Evolutionary conservation across 2,797 vertebrate genomes (phyloP).

Genomic region (Ceyx erithaca): DNA sequence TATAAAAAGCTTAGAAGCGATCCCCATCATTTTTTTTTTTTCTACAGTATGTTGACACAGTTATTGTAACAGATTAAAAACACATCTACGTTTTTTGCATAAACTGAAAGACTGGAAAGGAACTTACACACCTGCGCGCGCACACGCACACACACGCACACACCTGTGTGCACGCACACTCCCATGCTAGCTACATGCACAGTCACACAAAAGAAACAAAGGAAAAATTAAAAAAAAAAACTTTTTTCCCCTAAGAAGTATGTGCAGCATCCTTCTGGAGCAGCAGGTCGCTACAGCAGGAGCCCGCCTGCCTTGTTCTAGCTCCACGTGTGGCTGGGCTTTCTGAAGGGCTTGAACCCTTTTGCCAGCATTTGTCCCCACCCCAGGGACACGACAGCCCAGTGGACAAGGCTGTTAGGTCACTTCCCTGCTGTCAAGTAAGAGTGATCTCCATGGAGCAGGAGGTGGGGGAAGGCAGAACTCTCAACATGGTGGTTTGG

Average conservation of each 20-base stretch:
- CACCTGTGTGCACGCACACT: constrained; percentile 45
- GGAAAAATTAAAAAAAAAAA: not conserved
- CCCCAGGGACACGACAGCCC: constrained; percentile 75
- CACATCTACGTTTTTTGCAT: constrained; percentile 77
- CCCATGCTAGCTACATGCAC: constrained; percentile 75
- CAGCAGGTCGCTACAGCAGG: constrained; percentile 80
- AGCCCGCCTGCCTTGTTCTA: constrained; percentile 87
- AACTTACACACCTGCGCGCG: constrained; percentile 20
- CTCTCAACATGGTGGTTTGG: constrained; percentile 78
- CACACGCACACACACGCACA: constrained; percentile 6
- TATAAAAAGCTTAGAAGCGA: constrained; percentile 68
- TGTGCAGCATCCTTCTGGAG: constrained; percentile 75
- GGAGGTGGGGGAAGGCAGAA: constrained; percentile 41
- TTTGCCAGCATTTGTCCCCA: not conserved
- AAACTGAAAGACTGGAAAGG: constrained; percentile 68
- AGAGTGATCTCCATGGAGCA: not conserved
- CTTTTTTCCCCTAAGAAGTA: constrained; percentile 68
- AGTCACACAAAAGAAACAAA: constrained; percentile 75
- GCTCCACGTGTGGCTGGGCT: constrained; percentile 49
- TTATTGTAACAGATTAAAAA: constrained; percentile 84
- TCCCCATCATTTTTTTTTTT: constrained; percentile 61
- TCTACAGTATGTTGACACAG: constrained; percentile 81
- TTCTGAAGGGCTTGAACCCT: constrained; percentile 27
- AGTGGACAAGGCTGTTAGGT: not conserved
- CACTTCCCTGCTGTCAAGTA: constrained; percentile 8